These are phyloP conservation scores for Manacus vitellinus DNA, from an alignment of 2,113 vertebrate species.

Conservation along the genomic window DNA sequence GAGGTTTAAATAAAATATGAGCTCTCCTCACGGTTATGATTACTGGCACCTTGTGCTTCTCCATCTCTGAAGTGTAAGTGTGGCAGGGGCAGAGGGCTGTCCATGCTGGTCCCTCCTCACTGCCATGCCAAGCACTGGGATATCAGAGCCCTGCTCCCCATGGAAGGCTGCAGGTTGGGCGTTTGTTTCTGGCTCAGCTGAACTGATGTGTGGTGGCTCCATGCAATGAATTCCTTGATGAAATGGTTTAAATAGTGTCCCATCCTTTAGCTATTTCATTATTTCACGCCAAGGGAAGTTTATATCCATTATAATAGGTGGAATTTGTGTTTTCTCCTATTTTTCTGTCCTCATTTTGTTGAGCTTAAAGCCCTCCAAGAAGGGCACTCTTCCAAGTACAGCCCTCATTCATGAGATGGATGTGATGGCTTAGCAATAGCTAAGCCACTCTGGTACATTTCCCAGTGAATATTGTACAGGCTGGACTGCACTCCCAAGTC, in stretches of 20 bases:
- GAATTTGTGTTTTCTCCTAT: slow-evolving; percentile 84
- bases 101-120: too few species aligned
- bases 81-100: not conserved
- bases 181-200: not conserved
- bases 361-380: slow-evolving; percentile 87
- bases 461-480: not conserved
- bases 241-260: not conserved
- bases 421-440: not conserved
- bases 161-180: not conserved
- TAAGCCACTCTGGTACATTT: not conserved
- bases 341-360: slow-evolving; percentile 84
- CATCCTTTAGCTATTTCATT: not conserved
- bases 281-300: slow-evolving; percentile 42
- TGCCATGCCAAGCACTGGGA: too few species aligned
- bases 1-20: not conserved
- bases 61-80: not conserved
- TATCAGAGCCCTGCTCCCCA: too few species aligned
- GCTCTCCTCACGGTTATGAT: not conserved
- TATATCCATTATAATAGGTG: slow-evolving; percentile 84
- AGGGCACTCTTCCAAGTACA: slow-evolving; percentile 81
- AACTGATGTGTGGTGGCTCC: not conserved
- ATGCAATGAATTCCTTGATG: not conserved
- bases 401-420: slow-evolving; percentile 43
- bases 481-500: not conserved
- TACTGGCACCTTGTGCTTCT: not conserved